These are phyloP conservation scores for Lytechinus variegatus DNA, from an alignment of 35 echinoderm and acorn worm species.

Conservation along the genomic window DNA sequence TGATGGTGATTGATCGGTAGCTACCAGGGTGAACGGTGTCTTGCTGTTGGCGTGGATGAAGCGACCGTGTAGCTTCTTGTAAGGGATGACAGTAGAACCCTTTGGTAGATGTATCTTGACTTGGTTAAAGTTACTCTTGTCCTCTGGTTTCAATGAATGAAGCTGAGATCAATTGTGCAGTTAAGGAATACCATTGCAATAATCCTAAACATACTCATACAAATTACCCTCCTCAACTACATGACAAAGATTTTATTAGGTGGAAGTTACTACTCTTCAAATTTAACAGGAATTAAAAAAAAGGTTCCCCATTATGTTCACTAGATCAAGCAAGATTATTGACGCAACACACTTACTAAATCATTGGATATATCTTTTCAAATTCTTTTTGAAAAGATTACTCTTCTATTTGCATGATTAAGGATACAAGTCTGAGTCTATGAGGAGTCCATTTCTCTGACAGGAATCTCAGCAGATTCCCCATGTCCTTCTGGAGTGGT, in stretches of 20 bases:
- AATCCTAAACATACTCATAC: too few species aligned
- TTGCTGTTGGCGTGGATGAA: conserved; percentile 67
- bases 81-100: conserved; percentile 52
- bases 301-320: background rate
- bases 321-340: background rate
- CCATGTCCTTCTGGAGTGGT: conserved; percentile 77
- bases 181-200: background rate
- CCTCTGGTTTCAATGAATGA: conserved; percentile 54
- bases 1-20: background rate
- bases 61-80: conserved; percentile 59
- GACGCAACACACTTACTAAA: background rate
- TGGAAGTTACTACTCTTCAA: background rate
- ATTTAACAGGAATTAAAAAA: background rate
- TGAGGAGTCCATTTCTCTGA: conserved; percentile 88
- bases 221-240: background rate
- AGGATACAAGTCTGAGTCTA: conserved; percentile 68
- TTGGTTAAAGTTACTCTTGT: conserved; percentile 36
- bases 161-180: conserved; percentile 32
- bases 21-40: conserved; percentile 58
- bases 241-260: background rate
- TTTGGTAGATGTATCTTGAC: conserved; percentile 43
- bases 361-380: too few species aligned
- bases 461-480: conserved; percentile 74
- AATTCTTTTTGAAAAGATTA: too few species aligned
- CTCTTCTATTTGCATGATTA: background rate